Percentiles rank a stretch among this genome's conserved stretches.
Conservation (phyloP, 2,888 invertebrate species). For the Cecidostiba fungosa region DNA sequence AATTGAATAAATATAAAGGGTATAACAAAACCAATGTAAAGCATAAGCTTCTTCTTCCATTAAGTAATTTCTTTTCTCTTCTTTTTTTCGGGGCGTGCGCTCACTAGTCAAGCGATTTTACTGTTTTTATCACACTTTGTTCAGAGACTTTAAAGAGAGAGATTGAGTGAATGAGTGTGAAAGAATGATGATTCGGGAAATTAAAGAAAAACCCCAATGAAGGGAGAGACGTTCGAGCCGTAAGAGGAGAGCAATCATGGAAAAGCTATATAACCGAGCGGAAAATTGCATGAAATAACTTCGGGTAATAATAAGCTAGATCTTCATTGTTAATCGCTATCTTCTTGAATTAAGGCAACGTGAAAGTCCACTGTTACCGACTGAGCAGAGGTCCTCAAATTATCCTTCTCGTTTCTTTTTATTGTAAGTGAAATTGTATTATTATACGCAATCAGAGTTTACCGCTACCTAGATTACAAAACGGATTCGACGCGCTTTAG, state of each 20-base stretch:
- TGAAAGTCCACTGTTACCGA: slow-evolving; percentile 25
- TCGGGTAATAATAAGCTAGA: slow-evolving; percentile 45
- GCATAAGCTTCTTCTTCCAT: slow-evolving; percentile 55
- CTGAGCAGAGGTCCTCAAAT: slow-evolving; percentile 15
- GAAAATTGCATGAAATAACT: slow-evolving; percentile 56
- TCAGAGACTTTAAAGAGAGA: slow-evolving; percentile 68
- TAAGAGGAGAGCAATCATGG: slow-evolving; percentile 9
- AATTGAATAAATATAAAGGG: slow-evolving; percentile 23
- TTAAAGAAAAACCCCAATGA: slow-evolving; percentile 30
- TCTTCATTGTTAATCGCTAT: slow-evolving; percentile 37
- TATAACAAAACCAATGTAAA: slow-evolving; percentile 36
- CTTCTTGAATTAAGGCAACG: slow-evolving; percentile 28
- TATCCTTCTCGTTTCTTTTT: not conserved
- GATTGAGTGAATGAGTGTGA: slow-evolving; percentile 63
- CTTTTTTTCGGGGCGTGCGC: slow-evolving; percentile 76
- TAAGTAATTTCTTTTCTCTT: slow-evolving; percentile 59
- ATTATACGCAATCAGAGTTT: not conserved
- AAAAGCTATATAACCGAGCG: slow-evolving; percentile 6
- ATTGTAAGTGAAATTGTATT: slow-evolving; percentile 1
- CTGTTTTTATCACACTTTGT: slow-evolving; percentile 73
- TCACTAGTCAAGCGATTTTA: slow-evolving; percentile 80
- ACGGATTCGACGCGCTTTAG: not conserved
- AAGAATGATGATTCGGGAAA: slow-evolving; percentile 40
- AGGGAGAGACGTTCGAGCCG: not conserved
- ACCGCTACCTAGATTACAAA: not conserved